Percentiles rank a stretch among this genome's conserved stretches.
These are phyloP conservation scores for Lophura nycthemera DNA, from an alignment of 2,113 vertebrate species.

Conservation along the genomic window DNA sequence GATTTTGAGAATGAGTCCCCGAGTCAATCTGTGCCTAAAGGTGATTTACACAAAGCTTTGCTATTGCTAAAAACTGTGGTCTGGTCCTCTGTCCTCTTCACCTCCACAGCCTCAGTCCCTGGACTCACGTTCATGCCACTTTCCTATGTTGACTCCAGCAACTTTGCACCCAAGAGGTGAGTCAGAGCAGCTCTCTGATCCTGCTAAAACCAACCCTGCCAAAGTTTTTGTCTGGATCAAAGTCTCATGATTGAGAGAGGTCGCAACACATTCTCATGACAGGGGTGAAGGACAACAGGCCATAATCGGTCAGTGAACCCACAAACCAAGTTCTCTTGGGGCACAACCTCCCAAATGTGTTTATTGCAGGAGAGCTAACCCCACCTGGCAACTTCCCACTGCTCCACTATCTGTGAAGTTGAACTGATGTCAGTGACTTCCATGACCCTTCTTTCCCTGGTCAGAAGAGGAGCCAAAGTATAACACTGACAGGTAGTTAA, in stretches of 20 bases:
- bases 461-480: not conserved
- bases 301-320: not conserved
- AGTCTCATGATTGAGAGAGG: not conserved
- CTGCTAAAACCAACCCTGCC: not conserved
- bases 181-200: conserved; percentile 6
- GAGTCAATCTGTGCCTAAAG: not conserved
- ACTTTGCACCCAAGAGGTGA: not conserved
- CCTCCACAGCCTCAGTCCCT: not conserved
- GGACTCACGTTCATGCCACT: fast-evolving
- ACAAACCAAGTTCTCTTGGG: not conserved
- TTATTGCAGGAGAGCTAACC: not conserved
- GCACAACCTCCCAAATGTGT: not conserved
- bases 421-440: not conserved
- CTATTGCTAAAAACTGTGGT: not conserved
- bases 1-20: not conserved
- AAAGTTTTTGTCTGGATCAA: conserved; percentile 6
- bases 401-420: not conserved
- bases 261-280: not conserved
- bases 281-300: not conserved
- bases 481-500: not conserved
- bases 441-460: not conserved
- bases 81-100: not conserved
- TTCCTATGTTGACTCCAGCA: not conserved
- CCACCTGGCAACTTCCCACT: not conserved
- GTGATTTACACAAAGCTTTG: not conserved